Base-by-base conservation (phyloP, 2,888 invertebrate species). In the Morpho achilles region DNA sequence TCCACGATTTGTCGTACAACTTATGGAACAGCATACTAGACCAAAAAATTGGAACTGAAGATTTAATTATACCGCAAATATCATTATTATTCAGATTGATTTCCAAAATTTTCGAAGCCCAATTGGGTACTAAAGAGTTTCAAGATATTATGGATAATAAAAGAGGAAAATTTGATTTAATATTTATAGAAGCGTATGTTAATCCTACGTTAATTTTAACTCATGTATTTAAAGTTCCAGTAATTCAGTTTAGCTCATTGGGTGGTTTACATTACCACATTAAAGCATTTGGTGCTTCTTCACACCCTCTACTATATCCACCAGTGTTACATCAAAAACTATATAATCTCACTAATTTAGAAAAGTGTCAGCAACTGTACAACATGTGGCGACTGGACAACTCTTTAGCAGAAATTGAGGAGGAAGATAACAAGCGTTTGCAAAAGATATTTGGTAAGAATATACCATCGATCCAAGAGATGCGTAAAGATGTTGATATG, bases 401-500 rank as follows among this genome's bases (percentile, higher is more conserved):
- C 7, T 7, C 10, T 45, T 10, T n/a, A 2, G 45, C 9, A 7
- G 45, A n/a, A 45, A 10, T 10, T 45, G 49, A 55, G 32, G 23
- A 43, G n/a, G 49, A 55, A 32, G 69, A 71, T 39, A 64, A 72
- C 58, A 43, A 60, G 39, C 56, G 71, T 23, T 7, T 76, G 3
- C 67, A 52, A 55, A 69, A 64, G 56, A 40, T 69, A 47, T 74
- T 77, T 58, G 80, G 79, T 0, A 10, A 59, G 2, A 65, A 74
- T 16, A 46, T 67, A 3, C 75, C 77, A 4, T 8, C 55, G 9
- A 23, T 73, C 3, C 50, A 23, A 1, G 73, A 76, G 39, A 59
- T 80, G 5, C 54, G 58, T 10, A 66, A 72, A 23, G 77, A 75
- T 59, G 70, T 83, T 4, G 77, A 81, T 46, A 68, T 91, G 16